Percentiles rank a stretch among this genome's conserved stretches.
phyloP scores from a whole-genome alignment of 1,140 invertebrate species.

The Drosophila mauritiana region DNA sequence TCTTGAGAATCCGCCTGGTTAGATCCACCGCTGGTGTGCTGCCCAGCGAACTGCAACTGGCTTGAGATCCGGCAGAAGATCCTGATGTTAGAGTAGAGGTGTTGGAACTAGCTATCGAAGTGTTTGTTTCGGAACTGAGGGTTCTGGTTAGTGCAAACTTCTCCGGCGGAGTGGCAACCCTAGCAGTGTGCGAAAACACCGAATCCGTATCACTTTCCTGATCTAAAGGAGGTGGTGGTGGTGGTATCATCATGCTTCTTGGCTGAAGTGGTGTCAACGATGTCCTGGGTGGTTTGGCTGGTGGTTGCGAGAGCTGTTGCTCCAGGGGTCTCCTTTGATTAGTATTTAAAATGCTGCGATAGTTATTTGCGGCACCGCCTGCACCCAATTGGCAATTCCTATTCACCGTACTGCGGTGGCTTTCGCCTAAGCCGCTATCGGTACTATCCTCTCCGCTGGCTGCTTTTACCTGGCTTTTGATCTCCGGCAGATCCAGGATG shows the following conservation, averaged over 20 bases:
- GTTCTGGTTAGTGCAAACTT: slow-evolving; percentile 86
- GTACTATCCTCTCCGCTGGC: slow-evolving; percentile 72
- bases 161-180: slow-evolving; percentile 85
- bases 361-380: slow-evolving; percentile 17
- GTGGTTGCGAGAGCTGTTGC: slow-evolving; percentile 66
- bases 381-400: slow-evolving; percentile 9
- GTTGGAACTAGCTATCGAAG: slow-evolving; percentile 87
- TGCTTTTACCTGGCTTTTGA: slow-evolving; percentile 88
- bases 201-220: slow-evolving; percentile 95
- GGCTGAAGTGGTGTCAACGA: slow-evolving; percentile 55
- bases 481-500: slow-evolving; percentile 91
- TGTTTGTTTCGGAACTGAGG: slow-evolving; percentile 87
- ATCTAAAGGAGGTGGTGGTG: slow-evolving; percentile 71
- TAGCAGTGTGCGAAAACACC: slow-evolving; percentile 89
- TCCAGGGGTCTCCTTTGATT: slow-evolving; percentile 57
- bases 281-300: slow-evolving; percentile 83
- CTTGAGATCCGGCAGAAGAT: slow-evolving; percentile 87
- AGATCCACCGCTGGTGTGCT: slow-evolving; percentile 86
- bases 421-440: slow-evolving; percentile 71
- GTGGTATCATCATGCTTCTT: slow-evolving; percentile 24
- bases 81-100: slow-evolving; percentile 88
- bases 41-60: slow-evolving; percentile 88
- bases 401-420: slow-evolving; percentile 23
- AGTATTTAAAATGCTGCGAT: slow-evolving; percentile 66
- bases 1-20: slow-evolving; percentile 89